phyloP scores from a whole-genome alignment of 2,113 vertebrate genomes.

The Entomyzon cyanotis region DNA sequence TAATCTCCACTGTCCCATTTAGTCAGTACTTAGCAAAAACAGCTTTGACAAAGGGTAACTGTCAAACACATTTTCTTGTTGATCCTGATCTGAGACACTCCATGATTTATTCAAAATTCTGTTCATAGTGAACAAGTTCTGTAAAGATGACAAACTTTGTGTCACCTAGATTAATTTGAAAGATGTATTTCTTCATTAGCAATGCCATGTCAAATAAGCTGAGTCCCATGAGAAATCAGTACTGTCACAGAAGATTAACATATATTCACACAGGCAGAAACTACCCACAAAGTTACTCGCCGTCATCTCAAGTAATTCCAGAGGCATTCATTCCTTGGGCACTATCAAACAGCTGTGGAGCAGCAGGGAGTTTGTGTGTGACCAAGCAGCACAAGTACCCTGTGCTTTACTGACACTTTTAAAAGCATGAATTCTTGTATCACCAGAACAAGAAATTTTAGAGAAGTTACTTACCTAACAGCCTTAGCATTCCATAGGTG shows the following conservation, averaged over 20 bases:
- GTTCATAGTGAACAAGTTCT: background rate
- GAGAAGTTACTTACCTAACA: background rate
- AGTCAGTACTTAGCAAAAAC: background rate
- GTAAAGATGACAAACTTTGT: background rate
- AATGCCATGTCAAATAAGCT: background rate
- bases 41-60: background rate
- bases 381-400: background rate
- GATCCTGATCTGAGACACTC: background rate
- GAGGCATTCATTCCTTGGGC: background rate
- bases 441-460: background rate
- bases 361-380: accelerated
- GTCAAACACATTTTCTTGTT: background rate
- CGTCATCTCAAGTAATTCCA: background rate
- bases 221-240: background rate
- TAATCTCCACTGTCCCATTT: background rate
- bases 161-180: background rate
- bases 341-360: accelerated
- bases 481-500: background rate
- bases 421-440: background rate
- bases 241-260: background rate
- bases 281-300: too few relatives aligned
- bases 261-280: background rate
- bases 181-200: background rate
- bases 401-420: background rate
- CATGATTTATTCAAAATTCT: background rate